Base-by-base conservation (phyloP, 2,113 vertebrate species). In the Leptocoma aspasia region DNA sequence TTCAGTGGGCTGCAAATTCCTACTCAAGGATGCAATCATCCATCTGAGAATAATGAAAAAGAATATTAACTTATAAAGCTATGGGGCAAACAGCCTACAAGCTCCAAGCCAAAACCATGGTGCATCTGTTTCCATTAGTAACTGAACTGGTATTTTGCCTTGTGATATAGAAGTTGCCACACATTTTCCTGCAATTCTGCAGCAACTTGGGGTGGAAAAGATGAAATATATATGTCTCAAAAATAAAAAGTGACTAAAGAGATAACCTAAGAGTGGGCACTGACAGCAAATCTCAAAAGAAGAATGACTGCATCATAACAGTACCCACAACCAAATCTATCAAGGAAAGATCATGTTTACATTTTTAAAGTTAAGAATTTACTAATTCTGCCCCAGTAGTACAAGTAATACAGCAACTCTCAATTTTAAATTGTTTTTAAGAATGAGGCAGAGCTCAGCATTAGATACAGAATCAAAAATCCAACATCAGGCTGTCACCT, bases 1-100 rank as follows among this genome's bases (percentile, higher is more conserved):
- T 86, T 72, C 64, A 89, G 86, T 65, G 47, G 70, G 73, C 86
- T 81, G 85, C 72, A 89, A 73, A 92, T 93, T 94, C 89, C 82
- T 94, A 66, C 89, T 66, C 80, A 69, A 91, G 79, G 80, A 90
- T 52, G 73, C 72, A 92, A 78, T 81, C 50, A 54, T 61, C 68
- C 89, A 80, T 17, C 69, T 13, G 60, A 94, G 91, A 94, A 72
- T 64, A 94, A 82, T 75, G 87, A 84, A 89, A 63, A 72, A 84
- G 66, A 92, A 64, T 85, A 95, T 78, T 90, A 75, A 77, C 85
- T 95, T 88, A 49, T 19, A 86, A 88, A 30, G 24, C 81, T 90
- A 41, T 27, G 68, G 83, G 89, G 80, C 71, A 82, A 92, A 90
- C 54, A 89, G 90, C 81, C 60, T 49, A 60, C 76, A 70, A 93